These are phyloP conservation scores for Gastracanthus pulcherrimus DNA, from an alignment of 2,888 invertebrate genomes.

Conservation along the genomic window DNA sequence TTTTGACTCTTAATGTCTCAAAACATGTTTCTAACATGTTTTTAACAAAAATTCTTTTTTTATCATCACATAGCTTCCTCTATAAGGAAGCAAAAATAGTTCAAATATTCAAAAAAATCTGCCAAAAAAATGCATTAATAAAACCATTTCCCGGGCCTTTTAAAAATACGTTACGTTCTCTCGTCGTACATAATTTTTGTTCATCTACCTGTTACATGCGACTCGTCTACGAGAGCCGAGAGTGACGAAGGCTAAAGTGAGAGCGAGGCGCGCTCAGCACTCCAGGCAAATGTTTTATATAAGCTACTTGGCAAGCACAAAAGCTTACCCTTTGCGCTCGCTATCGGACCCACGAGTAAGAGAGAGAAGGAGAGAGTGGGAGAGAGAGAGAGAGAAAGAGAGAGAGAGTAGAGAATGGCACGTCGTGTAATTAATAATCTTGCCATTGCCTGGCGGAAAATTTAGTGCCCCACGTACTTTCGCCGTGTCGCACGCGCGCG, in stretches of 20 bases:
- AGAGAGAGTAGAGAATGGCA: conserved; percentile 29
- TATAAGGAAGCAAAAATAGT: too few species aligned
- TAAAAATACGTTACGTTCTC: neutral
- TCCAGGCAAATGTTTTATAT: conserved; percentile 58
- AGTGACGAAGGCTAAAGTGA: neutral
- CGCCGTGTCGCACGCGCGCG: conserved; percentile 5
- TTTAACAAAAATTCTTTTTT: too few species aligned
- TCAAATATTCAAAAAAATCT: too few species aligned
- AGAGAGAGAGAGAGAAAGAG: conserved; percentile 19
- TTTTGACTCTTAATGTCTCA: too few species aligned
- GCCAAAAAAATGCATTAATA: too few species aligned
- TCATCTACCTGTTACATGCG: conserved; percentile 59
- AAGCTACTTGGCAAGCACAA: conserved; percentile 61
- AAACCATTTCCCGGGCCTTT: too few species aligned
- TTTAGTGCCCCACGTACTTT: conserved; percentile 48
- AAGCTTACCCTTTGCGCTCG: conserved; percentile 55
- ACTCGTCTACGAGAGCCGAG: conserved; percentile 12
- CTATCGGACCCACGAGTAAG: too few species aligned
- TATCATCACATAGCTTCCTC: too few species aligned
- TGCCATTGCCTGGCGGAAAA: conserved; percentile 56
- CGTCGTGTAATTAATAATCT: conserved; percentile 62
- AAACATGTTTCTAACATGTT: too few species aligned
- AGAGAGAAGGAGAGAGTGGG: conserved; percentile 13
- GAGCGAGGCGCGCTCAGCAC: neutral
- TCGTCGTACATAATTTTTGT: neutral